Conservation (phyloP, 2,888 invertebrate genomes). For the Spilosoma lubricipeda region DNA sequence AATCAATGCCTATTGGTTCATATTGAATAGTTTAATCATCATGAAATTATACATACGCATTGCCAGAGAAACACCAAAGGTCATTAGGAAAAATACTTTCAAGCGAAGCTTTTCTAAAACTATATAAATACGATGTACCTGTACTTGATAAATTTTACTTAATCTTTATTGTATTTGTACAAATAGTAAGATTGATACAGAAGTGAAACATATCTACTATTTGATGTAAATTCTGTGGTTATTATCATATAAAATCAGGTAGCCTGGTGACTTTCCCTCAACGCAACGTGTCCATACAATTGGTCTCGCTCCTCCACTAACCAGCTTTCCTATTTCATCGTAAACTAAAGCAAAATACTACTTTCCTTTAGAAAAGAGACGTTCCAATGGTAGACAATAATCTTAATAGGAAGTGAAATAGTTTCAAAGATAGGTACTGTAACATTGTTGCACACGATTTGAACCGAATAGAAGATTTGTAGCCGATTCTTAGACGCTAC, state of each 20-base stretch:
- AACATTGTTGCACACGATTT: background rate
- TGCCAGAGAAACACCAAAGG: background rate
- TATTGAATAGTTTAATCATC: background rate
- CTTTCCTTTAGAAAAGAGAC: conserved; percentile 28
- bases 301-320: conserved; percentile 58
- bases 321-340: conserved; percentile 53
- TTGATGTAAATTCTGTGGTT: conserved; percentile 42
- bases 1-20: background rate
- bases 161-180: background rate
- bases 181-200: conserved; percentile 31
- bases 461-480: background rate
- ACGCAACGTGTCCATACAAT: conserved; percentile 61
- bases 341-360: conserved; percentile 35
- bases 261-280: conserved; percentile 60
- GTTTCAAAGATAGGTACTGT: background rate
- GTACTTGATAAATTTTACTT: background rate
- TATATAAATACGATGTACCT: too few relatives aligned
- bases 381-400: conserved; percentile 7
- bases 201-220: conserved; percentile 41
- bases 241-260: conserved; percentile 29
- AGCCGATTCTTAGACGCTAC: background rate
- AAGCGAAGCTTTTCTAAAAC: background rate
- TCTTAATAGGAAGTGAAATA: background rate
- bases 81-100: background rate
- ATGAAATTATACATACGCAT: background rate